phyloP scores from a whole-genome alignment of 2,113 vertebrate species.

The Vicugna pacos region DNA sequence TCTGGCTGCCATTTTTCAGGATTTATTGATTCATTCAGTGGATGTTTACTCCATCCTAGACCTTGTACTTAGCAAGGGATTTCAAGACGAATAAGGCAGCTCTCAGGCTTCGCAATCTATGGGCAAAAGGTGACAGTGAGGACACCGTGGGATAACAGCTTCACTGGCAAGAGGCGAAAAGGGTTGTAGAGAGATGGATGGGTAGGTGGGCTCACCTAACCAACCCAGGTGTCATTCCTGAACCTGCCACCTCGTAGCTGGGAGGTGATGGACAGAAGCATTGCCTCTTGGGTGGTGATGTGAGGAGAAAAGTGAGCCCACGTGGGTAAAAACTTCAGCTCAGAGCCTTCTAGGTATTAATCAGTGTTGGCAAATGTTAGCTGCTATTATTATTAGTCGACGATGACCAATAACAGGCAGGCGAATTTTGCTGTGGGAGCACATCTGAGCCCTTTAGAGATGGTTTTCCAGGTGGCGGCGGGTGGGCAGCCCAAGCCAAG shows the following conservation, averaged over 20 bases:
- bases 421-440: conserved; percentile 10
- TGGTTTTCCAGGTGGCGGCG: conserved; percentile 25
- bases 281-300: background rate
- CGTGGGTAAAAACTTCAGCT: background rate
- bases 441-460: conserved; percentile 4
- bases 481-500: background rate
- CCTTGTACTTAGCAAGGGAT: background rate
- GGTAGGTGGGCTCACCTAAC: background rate
- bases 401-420: conserved; percentile 61
- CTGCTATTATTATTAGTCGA: conserved; percentile 58
- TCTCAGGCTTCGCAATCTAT: background rate
- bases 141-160: background rate
- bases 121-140: background rate
- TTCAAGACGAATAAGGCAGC: background rate
- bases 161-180: background rate
- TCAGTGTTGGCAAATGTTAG: conserved; percentile 2
- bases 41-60: background rate
- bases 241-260: background rate
- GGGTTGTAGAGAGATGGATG: background rate
- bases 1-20: background rate
- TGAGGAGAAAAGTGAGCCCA: background rate
- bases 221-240: background rate
- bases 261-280: background rate
- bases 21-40: background rate
- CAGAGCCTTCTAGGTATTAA: background rate